Evolutionary conservation across 2,113 vertebrate species (phyloP).

Genomic region (Monarcha castaneiventris): DNA sequence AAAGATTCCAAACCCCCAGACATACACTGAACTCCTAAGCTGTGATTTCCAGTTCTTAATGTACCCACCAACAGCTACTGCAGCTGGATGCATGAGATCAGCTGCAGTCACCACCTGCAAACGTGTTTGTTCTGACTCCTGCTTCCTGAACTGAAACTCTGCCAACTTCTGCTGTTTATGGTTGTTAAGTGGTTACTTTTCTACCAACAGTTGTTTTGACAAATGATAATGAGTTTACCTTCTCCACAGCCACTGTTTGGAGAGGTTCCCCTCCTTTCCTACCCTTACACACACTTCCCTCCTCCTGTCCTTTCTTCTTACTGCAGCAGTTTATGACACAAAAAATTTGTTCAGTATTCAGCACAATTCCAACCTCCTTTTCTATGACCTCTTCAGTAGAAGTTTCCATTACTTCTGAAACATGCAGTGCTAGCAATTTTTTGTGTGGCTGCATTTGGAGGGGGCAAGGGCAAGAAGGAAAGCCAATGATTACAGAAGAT

Average conservation of each 20-base stretch:
- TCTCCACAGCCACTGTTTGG: background rate
- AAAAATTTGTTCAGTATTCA: background rate
- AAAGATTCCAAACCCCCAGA: background rate
- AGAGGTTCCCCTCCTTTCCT: background rate
- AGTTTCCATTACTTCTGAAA: background rate
- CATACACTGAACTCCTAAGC: background rate
- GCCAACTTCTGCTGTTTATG: background rate
- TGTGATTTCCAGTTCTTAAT: background rate
- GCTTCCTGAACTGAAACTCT: conserved; percentile 18
- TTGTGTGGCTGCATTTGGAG: background rate
- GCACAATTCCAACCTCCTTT: background rate
- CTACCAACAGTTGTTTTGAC: background rate
- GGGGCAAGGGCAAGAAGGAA: background rate
- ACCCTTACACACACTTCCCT: background rate
- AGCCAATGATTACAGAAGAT: background rate
- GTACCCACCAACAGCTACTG: background rate
- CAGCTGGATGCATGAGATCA: background rate
- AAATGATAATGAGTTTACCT: background rate
- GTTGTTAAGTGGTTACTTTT: background rate
- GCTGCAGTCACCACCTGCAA: background rate
- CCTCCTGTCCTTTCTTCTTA: background rate
- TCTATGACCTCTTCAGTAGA: background rate
- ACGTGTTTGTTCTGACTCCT: background rate
- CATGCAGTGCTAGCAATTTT: background rate
- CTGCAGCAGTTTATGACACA: background rate